A percentile compares a stretch with the other conserved stretches of the same genome.
Evolutionary conservation across 35 echinoderm and acorn worm genomes (phyloP).

Genomic region (Heliocidaris erythrogramma): DNA sequence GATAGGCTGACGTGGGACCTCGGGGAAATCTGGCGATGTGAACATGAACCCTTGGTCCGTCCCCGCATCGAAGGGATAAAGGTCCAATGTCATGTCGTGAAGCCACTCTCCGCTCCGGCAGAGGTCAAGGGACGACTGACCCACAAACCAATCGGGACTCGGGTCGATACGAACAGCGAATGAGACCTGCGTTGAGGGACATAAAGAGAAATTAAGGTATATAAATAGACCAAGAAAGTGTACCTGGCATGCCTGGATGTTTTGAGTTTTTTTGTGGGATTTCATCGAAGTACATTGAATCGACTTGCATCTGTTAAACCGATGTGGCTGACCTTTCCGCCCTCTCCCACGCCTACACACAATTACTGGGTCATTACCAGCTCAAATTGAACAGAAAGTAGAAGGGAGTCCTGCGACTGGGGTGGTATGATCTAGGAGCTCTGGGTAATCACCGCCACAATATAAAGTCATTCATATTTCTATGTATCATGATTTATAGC

Average conservation of each 20-base stretch:
- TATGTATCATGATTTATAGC: background rate
- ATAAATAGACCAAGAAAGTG: background rate
- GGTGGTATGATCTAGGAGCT: background rate
- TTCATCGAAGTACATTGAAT: background rate
- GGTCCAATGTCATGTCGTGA: constrained; percentile 63
- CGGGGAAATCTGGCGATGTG: constrained; percentile 74
- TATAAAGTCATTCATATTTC: background rate
- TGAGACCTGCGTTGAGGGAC: constrained; percentile 60
- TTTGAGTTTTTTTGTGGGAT: background rate
- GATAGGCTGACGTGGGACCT: constrained; percentile 56
- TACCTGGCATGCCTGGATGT: background rate
- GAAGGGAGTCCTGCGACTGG: background rate
- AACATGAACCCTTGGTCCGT: constrained; percentile 91
- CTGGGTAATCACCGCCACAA: background rate
- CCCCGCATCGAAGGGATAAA: constrained; percentile 79
- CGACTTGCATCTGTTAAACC: background rate
- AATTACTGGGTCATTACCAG: constrained; percentile 22
- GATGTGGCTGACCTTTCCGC: background rate
- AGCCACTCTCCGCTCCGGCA: constrained; percentile 71
- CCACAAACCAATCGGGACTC: constrained; percentile 95
- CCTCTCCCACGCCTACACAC: constrained; percentile 42
- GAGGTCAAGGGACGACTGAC: constrained; percentile 66
- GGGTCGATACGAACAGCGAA: constrained; percentile 73
- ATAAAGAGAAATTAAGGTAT: background rate
- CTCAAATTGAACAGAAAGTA: background rate